Conservation (phyloP, 2,797 vertebrate species). For the Enteromius unitaeniatus region DNA sequence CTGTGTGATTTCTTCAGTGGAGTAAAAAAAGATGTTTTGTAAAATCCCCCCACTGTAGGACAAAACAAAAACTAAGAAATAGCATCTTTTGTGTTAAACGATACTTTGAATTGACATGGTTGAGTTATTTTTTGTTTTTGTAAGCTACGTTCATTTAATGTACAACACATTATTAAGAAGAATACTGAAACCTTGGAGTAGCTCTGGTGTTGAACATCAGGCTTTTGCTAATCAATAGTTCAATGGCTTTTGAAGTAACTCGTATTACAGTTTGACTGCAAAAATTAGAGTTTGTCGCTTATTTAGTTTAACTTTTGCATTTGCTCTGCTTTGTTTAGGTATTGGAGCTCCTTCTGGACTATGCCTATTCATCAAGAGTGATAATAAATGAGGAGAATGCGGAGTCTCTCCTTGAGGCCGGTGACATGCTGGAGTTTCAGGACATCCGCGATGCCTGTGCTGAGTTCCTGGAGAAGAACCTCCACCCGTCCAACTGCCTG, state of each 20-base stretch:
- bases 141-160: neutral
- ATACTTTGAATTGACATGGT: neutral
- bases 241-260: neutral
- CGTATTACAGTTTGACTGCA: neutral
- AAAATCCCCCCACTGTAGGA: neutral
- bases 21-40: neutral
- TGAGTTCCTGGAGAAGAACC: conserved; percentile 96
- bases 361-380: conserved; percentile 95
- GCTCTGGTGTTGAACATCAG: neutral
- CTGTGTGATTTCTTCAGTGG: neutral
- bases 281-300: neutral
- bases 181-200: neutral
- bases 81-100: neutral
- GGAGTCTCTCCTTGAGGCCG: conserved; percentile 93
- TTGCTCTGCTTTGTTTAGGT: conserved; percentile 71
- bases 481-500: conserved; percentile 95
- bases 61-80: neutral
- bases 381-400: conserved; percentile 98
- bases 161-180: neutral
- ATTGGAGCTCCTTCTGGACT: conserved; percentile 94
- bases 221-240: conserved; percentile 3
- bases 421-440: conserved; percentile 98
- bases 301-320: neutral
- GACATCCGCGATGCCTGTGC: conserved; percentile 97
- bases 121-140: neutral